Evolutionary conservation across 2,797 vertebrate species (phyloP).

Genomic region (Diglossa cyanea): DNA sequence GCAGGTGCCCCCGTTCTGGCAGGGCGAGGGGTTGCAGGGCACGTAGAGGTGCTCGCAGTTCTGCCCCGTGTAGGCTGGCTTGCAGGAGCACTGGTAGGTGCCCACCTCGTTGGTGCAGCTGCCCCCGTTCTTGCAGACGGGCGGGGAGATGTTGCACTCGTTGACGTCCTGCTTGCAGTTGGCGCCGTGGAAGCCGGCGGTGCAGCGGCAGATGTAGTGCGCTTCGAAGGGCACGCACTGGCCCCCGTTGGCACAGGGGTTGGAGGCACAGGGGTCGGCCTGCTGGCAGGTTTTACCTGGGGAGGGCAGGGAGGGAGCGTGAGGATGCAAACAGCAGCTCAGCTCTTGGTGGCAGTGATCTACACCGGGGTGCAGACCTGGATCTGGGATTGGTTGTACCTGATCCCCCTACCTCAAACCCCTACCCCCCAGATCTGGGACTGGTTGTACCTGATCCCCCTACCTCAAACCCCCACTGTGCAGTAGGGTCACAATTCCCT

Average conservation of each 20-base stretch:
- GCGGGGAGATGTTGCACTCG: slow-evolving; percentile 82
- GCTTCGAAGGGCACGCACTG: slow-evolving; percentile 90
- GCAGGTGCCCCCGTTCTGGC: slow-evolving; percentile 94
- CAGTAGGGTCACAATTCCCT: rapidly evolving
- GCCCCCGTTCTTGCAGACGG: slow-evolving; percentile 84
- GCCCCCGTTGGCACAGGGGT: slow-evolving; percentile 93
- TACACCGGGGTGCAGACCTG: rapidly evolving
- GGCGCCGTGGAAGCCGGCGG: slow-evolving; percentile 84
- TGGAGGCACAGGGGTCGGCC: slow-evolving; percentile 93
- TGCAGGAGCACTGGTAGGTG: slow-evolving; percentile 88
- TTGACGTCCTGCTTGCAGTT: slow-evolving; percentile 93
- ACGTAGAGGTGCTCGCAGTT: slow-evolving; percentile 89
- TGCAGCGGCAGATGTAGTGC: slow-evolving; percentile 87
- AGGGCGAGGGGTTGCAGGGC: slow-evolving; percentile 95
- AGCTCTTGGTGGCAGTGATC: background rate
- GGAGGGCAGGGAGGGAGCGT: background rate
- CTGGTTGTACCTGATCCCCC: background rate
- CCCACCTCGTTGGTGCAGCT: slow-evolving; percentile 89
- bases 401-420: too few species aligned
- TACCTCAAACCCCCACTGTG: rapidly evolving
- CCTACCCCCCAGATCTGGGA: background rate
- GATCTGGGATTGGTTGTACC: background rate
- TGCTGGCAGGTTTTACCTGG: slow-evolving; percentile 91
- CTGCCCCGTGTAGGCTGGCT: slow-evolving; percentile 80
- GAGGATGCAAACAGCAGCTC: background rate